Base-by-base conservation (phyloP, 1,140 invertebrate genomes). In the Ips typographus region DNA sequence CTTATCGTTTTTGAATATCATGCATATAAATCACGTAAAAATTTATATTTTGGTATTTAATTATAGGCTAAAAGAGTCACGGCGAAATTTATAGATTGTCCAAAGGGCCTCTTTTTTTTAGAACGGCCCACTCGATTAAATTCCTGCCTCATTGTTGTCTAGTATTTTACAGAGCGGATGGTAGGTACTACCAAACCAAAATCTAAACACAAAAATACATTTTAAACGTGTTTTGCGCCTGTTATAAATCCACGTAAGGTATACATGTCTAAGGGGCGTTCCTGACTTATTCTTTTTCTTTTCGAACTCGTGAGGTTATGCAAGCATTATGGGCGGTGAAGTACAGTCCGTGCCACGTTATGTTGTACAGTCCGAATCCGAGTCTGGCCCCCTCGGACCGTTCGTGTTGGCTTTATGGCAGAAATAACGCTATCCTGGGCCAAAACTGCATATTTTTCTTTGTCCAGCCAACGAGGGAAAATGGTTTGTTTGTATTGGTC, bases 231-330 rank as follows among this genome's bases (percentile, higher is more conserved):
- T 22, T 22, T 22, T 22, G 22, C 22, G 22, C 22, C 22, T 22
- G 22, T 22, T 22, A 76, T 76, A 77, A 78, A 79, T 76, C 75
- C 72, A 78, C 71, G 75, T 70, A 75, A 77, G 76, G 78, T 80
- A 78, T 80, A 80, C 77, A 80, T 80, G 78, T 79, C 77, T 72
- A 73, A 76, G 75, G 79, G 79, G 79, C 79, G 79, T 80, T 77
- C 70, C 78, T 72, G 76, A 78, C 77, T 78, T 80, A 80, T 80
- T 80, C 79, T 79, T 79, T 22, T 80, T 80, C 75, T 76, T 67
- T 78, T 75, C 75, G 74, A 77, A 70, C 75, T 79, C 78, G 78
- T 79, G 78, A 78, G 77, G 77, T 77, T 79, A 79, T 79, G 78
- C 78, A 79, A 79, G 78, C 75, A 75, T 74, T 77, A 79, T 77